Evolutionary conservation across 2,113 vertebrate genomes (phyloP).

Genomic region (Antigone vipio): DNA sequence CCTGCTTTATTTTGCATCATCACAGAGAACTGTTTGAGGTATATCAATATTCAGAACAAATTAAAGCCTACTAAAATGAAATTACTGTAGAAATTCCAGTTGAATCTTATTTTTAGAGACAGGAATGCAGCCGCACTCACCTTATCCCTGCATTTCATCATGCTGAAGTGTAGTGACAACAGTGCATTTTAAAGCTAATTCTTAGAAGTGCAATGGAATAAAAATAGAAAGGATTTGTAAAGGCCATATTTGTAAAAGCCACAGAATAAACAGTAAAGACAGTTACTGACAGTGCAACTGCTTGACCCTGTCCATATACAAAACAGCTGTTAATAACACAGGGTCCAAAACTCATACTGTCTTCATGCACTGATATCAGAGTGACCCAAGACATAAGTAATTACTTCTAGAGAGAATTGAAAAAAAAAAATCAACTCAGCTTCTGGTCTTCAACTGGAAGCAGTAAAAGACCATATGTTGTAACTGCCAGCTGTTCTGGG

Average conservation of each 20-base stretch:
- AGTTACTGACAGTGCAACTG: not conserved
- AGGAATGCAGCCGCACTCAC: not conserved
- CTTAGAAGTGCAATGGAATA: not conserved
- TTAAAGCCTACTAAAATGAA: not conserved
- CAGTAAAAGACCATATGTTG: not conserved
- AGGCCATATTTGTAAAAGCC: not conserved
- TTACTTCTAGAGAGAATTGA: not conserved
- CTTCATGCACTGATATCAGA: not conserved
- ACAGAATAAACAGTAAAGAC: not conserved
- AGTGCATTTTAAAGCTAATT: not conserved
- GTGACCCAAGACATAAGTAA: not conserved
- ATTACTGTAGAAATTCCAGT: not conserved
- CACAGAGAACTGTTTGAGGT: not conserved
- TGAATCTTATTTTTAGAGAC: not conserved
- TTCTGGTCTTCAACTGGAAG: not conserved
- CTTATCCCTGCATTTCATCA: not conserved
- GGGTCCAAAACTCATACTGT: not conserved
- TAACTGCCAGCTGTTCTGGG: not conserved
- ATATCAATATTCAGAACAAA: not conserved
- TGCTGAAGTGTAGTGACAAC: not conserved
- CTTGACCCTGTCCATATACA: not conserved
- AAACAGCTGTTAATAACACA: not conserved
- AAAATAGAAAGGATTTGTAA: slow-evolving; percentile 25
- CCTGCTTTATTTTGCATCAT: not conserved
- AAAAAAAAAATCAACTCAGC: not conserved